A percentile compares a stretch with the other conserved stretches of the same genome.
These are phyloP conservation scores for Germaria angustata DNA, from an alignment of 2,888 invertebrate species.

Conservation along the genomic window DNA sequence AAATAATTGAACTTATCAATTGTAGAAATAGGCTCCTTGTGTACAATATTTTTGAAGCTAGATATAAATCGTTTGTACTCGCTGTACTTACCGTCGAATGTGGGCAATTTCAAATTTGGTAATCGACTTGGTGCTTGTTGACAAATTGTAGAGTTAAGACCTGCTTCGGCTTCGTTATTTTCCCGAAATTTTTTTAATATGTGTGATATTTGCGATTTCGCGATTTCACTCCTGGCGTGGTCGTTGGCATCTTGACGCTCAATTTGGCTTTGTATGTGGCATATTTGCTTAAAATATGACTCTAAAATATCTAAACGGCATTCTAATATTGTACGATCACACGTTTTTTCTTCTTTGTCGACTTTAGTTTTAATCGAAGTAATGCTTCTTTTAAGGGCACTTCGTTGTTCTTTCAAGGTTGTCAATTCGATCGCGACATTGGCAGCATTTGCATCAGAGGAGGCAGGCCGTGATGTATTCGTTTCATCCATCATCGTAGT, in stretches of 20 bases:
- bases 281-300: slow-evolving; percentile 46
- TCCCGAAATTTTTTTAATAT: background rate
- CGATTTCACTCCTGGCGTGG: background rate
- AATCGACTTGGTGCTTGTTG: background rate
- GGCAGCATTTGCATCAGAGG: background rate
- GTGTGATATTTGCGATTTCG: background rate
- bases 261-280: slow-evolving; percentile 45
- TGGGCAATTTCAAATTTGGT: background rate
- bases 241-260: background rate
- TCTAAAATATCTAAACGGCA: too few species aligned
- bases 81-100: too few species aligned
- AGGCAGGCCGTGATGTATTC: background rate
- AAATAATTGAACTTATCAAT: slow-evolving; percentile 6
- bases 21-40: background rate
- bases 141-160: background rate
- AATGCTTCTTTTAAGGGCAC: background rate
- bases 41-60: background rate
- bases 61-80: background rate
- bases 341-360: slow-evolving; percentile 18
- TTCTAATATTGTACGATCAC: too few species aligned
- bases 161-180: background rate
- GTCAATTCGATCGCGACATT: background rate
- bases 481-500: background rate
- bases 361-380: slow-evolving; percentile 23
- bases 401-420: background rate